These are phyloP conservation scores for Eleginops maclovinus DNA, from an alignment of 2,113 vertebrate species.

Conservation along the genomic window DNA sequence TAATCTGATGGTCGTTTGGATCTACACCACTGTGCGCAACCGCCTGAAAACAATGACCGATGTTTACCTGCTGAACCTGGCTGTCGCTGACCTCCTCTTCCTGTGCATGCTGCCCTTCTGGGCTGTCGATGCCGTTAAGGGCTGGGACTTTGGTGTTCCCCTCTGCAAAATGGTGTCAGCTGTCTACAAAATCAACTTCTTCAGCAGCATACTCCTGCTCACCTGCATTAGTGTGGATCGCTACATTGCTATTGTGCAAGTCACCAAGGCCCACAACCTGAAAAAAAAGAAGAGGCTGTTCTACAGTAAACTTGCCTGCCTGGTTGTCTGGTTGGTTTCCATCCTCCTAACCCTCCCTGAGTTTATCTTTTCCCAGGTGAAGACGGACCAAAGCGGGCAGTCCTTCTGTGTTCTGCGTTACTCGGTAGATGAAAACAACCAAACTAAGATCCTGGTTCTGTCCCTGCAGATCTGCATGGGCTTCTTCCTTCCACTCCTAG, in stretches of 20 bases:
- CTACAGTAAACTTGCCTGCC: conserved; percentile 85
- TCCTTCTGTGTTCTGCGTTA: conserved; percentile 83
- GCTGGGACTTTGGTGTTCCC: conserved; percentile 85
- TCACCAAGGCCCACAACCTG: conserved; percentile 83
- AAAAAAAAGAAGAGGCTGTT: conserved; percentile 83
- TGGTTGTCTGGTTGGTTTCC: conserved; percentile 84
- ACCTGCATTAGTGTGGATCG: conserved; percentile 92
- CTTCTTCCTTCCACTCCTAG: conserved; percentile 87
- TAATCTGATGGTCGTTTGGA: conserved; percentile 87
- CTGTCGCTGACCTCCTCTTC: conserved; percentile 91
- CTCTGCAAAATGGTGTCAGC: conserved; percentile 87
- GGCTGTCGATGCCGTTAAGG: conserved; percentile 81
- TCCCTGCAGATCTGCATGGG: conserved; percentile 87
- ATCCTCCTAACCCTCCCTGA: conserved; percentile 87
- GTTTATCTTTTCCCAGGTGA: conserved; percentile 85
- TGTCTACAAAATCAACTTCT: conserved; percentile 92
- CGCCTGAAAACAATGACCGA: conserved; percentile 90
- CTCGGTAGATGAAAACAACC: conserved; percentile 41
- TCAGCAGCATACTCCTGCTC: conserved; percentile 90
- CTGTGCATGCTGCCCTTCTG: conserved; percentile 91
- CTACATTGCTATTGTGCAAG: conserved; percentile 88
- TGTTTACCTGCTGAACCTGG: conserved; percentile 89
- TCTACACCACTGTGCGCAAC: conserved; percentile 86
- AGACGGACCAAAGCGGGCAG: fast-evolving
- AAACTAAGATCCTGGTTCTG: conserved; percentile 82